Evolutionary conservation across 2,888 invertebrate species (phyloP).

Genomic region (Pandemis cinnamomeana): DNA sequence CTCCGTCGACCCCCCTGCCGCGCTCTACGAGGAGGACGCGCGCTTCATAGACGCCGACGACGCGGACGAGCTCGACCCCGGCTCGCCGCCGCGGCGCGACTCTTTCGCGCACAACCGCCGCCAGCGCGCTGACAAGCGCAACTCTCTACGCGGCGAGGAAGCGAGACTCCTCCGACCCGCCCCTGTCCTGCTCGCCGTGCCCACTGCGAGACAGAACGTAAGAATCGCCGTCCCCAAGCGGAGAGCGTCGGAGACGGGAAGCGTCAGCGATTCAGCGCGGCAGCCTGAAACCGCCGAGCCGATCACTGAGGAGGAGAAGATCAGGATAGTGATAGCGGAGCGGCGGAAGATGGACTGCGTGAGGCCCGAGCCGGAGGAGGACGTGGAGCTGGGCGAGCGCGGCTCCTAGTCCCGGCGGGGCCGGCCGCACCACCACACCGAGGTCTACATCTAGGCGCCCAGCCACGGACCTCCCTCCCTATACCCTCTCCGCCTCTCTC

Average conservation of each 20-base stretch:
- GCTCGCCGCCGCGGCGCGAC: slow-evolving; percentile 77
- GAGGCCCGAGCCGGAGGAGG: slow-evolving; percentile 68
- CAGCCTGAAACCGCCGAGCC: slow-evolving; percentile 61
- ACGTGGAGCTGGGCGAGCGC: slow-evolving; percentile 74
- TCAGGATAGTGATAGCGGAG: slow-evolving; percentile 86
- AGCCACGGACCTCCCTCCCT: slow-evolving; percentile 48
- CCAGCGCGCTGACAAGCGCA: slow-evolving; percentile 75
- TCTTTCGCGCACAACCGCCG: slow-evolving; percentile 81
- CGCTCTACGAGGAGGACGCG: slow-evolving; percentile 81
- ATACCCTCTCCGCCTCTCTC: slow-evolving; percentile 53
- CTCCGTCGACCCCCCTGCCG: slow-evolving; percentile 74
- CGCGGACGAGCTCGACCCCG: slow-evolving; percentile 77
- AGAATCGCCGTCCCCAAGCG: slow-evolving; percentile 62
- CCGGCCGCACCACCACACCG: slow-evolving; percentile 82
- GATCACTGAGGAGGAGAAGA: slow-evolving; percentile 80
- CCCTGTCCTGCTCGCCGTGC: slow-evolving; percentile 69
- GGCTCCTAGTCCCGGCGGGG: slow-evolving; percentile 82
- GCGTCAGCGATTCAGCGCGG: slow-evolving; percentile 61
- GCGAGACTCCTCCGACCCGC: slow-evolving; percentile 75
- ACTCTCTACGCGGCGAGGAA: slow-evolving; percentile 77
- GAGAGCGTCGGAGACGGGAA: slow-evolving; percentile 67
- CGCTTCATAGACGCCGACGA: slow-evolving; percentile 86
- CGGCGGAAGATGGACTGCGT: slow-evolving; percentile 83
- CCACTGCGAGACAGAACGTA: slow-evolving; percentile 65
- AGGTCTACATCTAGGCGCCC: slow-evolving; percentile 77